Evolutionary conservation across 2,113 vertebrate genomes (phyloP).

Genomic region (Seriola dumerili): DNA sequence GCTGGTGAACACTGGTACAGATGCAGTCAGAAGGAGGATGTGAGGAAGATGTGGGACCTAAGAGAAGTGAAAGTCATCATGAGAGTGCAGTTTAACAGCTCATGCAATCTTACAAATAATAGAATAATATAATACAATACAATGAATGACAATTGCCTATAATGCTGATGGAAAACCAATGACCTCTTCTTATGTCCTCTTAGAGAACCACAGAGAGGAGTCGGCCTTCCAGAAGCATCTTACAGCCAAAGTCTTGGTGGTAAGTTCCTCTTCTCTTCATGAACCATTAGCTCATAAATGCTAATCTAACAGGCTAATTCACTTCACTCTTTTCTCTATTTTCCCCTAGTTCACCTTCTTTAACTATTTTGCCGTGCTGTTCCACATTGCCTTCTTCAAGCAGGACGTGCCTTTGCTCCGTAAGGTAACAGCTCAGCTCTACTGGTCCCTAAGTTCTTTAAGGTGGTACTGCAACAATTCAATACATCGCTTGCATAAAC

Average conservation of each 20-base stretch:
- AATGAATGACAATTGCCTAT: neutral
- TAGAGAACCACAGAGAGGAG: constrained; percentile 88
- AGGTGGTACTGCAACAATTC: neutral
- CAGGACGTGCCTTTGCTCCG: constrained; percentile 85
- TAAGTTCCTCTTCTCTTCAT: constrained; percentile 64
- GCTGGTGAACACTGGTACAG: neutral
- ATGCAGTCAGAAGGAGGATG: neutral
- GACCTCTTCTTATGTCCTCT: neutral
- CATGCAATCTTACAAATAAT: neutral
- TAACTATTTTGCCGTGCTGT: constrained; percentile 88
- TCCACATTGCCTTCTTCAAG: constrained; percentile 88
- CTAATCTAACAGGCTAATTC: neutral
- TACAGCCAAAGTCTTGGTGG: constrained; percentile 87
- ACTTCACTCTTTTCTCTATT: constrained; percentile 5
- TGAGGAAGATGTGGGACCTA: neutral
- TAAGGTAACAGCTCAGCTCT: constrained; percentile 78
- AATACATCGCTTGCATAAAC: neutral
- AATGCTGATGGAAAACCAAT: neutral
- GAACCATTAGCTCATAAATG: neutral
- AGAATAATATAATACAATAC: neutral
- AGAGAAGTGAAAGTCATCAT: neutral
- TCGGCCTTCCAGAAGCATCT: constrained; percentile 85
- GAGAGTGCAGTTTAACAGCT: neutral
- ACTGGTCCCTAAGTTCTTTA: neutral
- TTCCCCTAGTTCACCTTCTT: constrained; percentile 86